Evolutionary conservation across 1,140 invertebrate species (phyloP).

Genomic region (Magallana angulata): DNA sequence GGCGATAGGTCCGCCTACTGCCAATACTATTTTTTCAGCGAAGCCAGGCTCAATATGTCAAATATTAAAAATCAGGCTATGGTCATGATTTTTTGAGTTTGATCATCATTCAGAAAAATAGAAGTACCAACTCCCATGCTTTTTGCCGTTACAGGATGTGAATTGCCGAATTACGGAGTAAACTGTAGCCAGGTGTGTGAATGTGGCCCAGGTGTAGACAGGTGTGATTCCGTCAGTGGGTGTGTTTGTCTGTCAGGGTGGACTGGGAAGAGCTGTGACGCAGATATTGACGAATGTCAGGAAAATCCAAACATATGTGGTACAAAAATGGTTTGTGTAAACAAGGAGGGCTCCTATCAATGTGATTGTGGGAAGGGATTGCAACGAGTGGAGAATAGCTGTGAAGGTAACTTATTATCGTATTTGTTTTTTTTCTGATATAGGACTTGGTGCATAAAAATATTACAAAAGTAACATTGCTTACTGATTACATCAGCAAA

Average conservation of each 20-base stretch:
- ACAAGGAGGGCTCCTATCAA: constrained; percentile 54
- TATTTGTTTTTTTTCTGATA: no score
- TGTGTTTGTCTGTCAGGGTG: constrained; percentile 67
- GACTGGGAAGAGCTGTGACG: constrained; percentile 62
- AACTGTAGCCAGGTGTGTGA: constrained; percentile 61
- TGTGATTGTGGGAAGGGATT: constrained; percentile 59
- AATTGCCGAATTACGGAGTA: constrained; percentile 56
- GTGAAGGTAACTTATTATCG: constrained; percentile 36
- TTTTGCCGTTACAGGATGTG: constrained; percentile 50
- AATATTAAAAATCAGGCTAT: no score
- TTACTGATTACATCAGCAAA: no score
- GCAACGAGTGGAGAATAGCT: background rate
- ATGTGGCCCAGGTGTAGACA: constrained; percentile 57
- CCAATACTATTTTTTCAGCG: no score
- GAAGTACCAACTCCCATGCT: background rate
- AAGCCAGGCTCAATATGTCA: no score
- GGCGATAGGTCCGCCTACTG: no score
- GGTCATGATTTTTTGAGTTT: background rate
- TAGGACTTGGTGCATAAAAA: no score
- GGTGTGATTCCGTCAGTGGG: constrained; percentile 59
- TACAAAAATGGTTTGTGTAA: constrained; percentile 48
- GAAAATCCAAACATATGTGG: constrained; percentile 37
- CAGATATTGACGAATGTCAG: constrained; percentile 65
- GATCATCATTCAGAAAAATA: background rate
- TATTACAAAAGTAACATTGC: no score